Evolutionary conservation across 1,140 invertebrate genomes (phyloP), one percentile per base, ranked within the genome.

Genomic region (Ceratina japonica): DNA sequence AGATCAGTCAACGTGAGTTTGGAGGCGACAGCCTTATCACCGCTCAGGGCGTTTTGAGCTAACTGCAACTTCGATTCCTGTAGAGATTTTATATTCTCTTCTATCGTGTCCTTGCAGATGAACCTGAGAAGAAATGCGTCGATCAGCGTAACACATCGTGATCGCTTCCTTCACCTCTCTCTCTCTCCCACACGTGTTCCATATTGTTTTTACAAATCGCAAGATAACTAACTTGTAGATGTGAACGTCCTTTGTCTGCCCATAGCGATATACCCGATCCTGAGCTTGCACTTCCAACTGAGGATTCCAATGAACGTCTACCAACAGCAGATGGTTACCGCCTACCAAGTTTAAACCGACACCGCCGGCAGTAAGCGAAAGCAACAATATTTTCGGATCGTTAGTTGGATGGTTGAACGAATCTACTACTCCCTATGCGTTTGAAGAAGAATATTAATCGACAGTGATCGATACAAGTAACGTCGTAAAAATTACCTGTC

Each of bases 291-390:
- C 93, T 92, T 98, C 98, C 27, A 98, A 92, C 85, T 98, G 97
- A 0, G 98, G 98, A 93, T 99, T 99, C 98, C 98, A 99, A 91
- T 99, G 98, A 66, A 97, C 93, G 91, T 99, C 98, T 2, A 98
- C 87, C 4, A 99, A 88, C 61, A 99, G 95, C 13, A 99, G 92
- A 92, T 98, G 97, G 93, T 97, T 98, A 0, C 95, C 98, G 22
- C 97, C 97, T 77, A 97, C 94, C 31, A 99, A 92, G 93, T 99
- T 98, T 7, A 98, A 92, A 13, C 98, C 98, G 58, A 98, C 97
- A 31, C 98, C 98, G 68, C 98, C 98, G 75, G 97, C 97, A 64
- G 95, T 96, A 65, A 99, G 92, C 0, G 97, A 98, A 0, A 99
- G 91, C 37, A 98, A 91, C 86, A 98, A 93, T 51, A 97, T 93